These are phyloP conservation scores for Grapholita molesta DNA, from an alignment of 1,140 invertebrate species.

Conservation along the genomic window DNA sequence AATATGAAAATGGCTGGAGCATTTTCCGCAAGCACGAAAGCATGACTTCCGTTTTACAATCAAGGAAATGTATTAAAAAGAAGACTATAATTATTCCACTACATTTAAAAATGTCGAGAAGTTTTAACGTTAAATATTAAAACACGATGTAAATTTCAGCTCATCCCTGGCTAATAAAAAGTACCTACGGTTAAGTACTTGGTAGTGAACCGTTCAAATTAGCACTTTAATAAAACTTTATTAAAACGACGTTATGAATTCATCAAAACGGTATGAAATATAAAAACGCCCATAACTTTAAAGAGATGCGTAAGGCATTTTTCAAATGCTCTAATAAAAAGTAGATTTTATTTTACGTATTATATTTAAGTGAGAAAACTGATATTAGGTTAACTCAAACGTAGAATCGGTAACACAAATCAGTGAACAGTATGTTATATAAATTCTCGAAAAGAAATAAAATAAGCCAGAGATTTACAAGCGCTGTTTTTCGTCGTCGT, in stretches of 20 bases:
- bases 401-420: too few species aligned
- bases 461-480: slow-evolving; percentile 18
- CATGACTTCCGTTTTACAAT: slow-evolving; percentile 1
- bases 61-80: background rate
- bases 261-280: background rate
- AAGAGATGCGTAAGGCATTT: background rate
- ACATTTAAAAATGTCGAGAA: background rate
- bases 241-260: background rate
- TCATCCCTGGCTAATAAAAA: background rate
- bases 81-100: background rate
- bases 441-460: slow-evolving; percentile 14
- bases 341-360: too few species aligned
- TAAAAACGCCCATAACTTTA: background rate
- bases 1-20: background rate
- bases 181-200: background rate
- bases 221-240: background rate
- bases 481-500: slow-evolving; percentile 22
- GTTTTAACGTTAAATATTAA: background rate
- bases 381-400: too few species aligned
- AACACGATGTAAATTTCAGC: background rate
- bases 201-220: background rate
- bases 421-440: background rate
- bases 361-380: too few species aligned
- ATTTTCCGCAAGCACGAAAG: background rate
- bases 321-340: too few species aligned